Evolutionary conservation across 2,888 invertebrate species (phyloP), one percentile per base, ranked within the genome.

Genomic region (Drosophila kuntzei): DNA sequence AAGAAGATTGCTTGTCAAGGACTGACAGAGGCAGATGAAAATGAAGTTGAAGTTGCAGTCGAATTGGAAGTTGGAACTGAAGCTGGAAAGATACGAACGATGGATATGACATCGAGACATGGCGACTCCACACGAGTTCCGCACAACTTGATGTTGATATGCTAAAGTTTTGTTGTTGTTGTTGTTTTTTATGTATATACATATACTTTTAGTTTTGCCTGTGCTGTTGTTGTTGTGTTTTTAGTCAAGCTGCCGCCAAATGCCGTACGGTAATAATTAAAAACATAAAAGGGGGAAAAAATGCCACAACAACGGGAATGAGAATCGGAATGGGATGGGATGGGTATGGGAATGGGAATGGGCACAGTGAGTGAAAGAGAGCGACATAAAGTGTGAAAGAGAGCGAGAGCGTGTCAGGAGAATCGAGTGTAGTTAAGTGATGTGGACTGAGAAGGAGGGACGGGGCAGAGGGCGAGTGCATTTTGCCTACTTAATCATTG

Each of bases 401-500:
- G 64, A 53, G 41, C 36, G 51, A n/a, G 32, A 27, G 62, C 16
- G 46, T 5, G 22, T 43, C 43, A 43, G 43, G 47, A 47, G 22
- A n/a, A 41, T 20, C 41, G 41, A 41, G 41, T 41, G 41, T 20
- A 41, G 47, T 47, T 47, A 25, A 62, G 44, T 44, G 29, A 9
- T 16, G 32, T 18, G 41, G 14, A 11, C n/a, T 34, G 37, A 20
- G 20, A 37, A 22, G 3, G 9, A 3, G 34, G 11, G 27, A n/a
- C 4, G n/a, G 44, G 22, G 54, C 14, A n/a, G n/a, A 20, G n/a
- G 18, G 34, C 34, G 64, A 70, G 82, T 44, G 71, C 81, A 87
- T 87, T 84, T 84, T 84, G 83, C 83, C 83, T 84, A 87, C 83
- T 84, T 84, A 84, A 84, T 84, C 83, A 84, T 87, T 84, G 87